Evolutionary conservation across 2,888 invertebrate species (phyloP), one percentile per base, ranked within the genome.

Genomic region (Brassicogethes aeneus): DNA sequence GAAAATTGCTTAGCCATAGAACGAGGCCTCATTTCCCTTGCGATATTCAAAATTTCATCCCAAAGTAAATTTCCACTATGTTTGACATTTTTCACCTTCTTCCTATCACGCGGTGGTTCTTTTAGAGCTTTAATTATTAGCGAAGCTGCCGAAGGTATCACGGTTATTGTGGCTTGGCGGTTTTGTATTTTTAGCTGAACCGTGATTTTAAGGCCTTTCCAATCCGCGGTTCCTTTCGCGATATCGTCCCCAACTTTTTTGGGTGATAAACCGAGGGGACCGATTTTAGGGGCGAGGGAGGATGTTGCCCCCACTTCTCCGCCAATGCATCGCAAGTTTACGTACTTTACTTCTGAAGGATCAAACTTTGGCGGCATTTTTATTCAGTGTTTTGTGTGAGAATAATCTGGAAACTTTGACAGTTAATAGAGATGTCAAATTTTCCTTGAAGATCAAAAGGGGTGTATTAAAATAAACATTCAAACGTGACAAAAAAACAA

Each of bases 161-260:
- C 95, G 17, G 92, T 85, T 56, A 99, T 96, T 45, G 91, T 83
- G 2, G 99, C 99, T 65, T 97, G 94, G 66, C 99, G 81, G 72
- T 95, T 95, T 71, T 96, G 97, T 59, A 99, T 97, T 42, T 92
- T 93, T 57, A 99, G 76, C 66, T 92, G 89, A 2, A 97, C 96
- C 0, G 99, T 99, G 63, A 99, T 95, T 74, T 97, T 97, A 54
- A 99, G 73, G 51, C 97, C 99, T 67, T 99, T 99, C 97, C 99
- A 99, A 69, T 99, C 97, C 29, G 86, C 79, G 7, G 99, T 99
- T 1, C 94, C 94, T 72, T 99, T 99, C 50, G 97, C 96, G 63
- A 99, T 99, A 69, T 99, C 99, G 72, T 99, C 99, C 75, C 99
- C 99, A 61, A 99, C 88, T 79, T 99, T 99, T 72, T 99, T 99